phyloP scores from a whole-genome alignment of 1,140 invertebrate species.

The Lanistes nyassanus region DNA sequence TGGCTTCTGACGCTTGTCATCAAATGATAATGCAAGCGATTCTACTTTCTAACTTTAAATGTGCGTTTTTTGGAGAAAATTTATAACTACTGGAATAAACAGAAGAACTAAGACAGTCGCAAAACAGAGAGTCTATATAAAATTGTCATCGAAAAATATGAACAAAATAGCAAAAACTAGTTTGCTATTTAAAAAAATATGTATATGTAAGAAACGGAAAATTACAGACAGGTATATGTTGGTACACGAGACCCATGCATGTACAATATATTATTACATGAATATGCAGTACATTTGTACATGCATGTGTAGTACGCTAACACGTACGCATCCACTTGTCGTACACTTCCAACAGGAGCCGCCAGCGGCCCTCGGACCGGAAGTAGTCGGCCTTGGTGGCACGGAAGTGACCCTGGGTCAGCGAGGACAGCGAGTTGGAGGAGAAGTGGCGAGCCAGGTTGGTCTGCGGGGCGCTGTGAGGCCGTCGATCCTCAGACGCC shows the following conservation, averaged over 20 bases:
- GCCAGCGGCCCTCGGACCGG: slow-evolving; percentile 54
- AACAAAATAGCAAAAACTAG: no score
- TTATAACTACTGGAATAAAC: no score
- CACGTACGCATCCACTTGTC: slow-evolving; percentile 43
- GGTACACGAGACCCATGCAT: background rate
- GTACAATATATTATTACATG: background rate
- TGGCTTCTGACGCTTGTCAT: no score
- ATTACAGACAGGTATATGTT: background rate
- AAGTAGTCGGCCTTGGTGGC: slow-evolving; percentile 59
- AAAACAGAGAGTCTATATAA: no score
- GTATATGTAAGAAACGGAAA: background rate
- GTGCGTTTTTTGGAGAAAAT: no score
- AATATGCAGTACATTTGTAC: background rate
- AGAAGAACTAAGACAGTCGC: no score
- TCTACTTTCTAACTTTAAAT: no score
- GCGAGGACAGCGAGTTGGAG: slow-evolving; percentile 47
- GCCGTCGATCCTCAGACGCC: slow-evolving; percentile 25
- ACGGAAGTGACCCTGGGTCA: slow-evolving; percentile 57
- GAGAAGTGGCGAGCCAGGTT: slow-evolving; percentile 6
- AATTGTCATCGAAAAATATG: no score
- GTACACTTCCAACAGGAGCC: slow-evolving; percentile 43
- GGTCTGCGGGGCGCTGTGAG: slow-evolving; percentile 41
- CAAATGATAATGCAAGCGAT: no score
- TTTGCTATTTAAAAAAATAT: no score
- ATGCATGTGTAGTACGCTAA: background rate